phyloP scores from a whole-genome alignment of 2,113 vertebrate species.

The Smithornis capensis region DNA sequence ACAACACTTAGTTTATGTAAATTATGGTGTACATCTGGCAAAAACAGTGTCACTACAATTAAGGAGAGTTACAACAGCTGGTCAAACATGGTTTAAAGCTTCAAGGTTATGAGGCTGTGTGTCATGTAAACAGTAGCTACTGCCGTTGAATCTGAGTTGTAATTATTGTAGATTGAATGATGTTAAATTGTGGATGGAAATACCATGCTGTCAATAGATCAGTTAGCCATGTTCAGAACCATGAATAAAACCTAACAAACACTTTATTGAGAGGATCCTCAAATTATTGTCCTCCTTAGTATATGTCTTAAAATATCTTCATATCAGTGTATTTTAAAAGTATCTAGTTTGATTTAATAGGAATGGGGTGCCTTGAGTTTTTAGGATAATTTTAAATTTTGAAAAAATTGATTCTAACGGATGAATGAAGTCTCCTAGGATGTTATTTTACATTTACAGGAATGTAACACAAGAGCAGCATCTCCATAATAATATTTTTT shows the following conservation, averaged over 20 bases:
- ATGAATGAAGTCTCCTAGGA: background rate
- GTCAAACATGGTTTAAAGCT: background rate
- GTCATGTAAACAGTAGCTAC: background rate
- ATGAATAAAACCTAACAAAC: background rate
- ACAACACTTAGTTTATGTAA: background rate
- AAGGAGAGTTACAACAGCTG: background rate
- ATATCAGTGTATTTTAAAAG: background rate
- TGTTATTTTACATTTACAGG: background rate
- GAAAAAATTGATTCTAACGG: background rate
- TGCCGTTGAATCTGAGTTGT: background rate
- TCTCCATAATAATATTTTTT: background rate
- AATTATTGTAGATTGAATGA: background rate
- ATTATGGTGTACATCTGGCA: background rate
- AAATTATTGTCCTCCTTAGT: fast-evolving
- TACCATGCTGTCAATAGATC: background rate
- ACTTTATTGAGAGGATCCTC: background rate
- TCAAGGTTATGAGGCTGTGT: background rate
- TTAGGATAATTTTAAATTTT: background rate
- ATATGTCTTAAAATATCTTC: background rate
- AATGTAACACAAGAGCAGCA: background rate
- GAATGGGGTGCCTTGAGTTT: background rate
- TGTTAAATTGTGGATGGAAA: background rate
- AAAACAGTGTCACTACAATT: background rate
- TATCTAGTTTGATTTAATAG: background rate
- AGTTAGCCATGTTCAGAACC: background rate